A percentile compares a stretch with the other conserved stretches of the same genome.
phyloP scores from a whole-genome alignment of 2,113 vertebrate genomes.

The Leucopternis melanops region DNA sequence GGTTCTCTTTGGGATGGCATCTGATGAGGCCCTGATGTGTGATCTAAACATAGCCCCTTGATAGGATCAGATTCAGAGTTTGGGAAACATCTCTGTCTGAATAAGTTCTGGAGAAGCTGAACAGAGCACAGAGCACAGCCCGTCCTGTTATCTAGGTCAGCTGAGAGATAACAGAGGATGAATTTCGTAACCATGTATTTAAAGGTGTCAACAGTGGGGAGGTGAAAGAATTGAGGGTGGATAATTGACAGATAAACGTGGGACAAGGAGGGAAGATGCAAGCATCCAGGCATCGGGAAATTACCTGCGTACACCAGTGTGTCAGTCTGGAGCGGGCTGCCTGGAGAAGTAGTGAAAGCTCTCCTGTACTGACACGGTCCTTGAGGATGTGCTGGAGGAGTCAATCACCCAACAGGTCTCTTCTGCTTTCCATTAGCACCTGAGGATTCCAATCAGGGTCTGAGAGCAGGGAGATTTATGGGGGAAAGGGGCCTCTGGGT shows the following conservation, averaged over 20 bases:
- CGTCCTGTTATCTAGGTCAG: not conserved
- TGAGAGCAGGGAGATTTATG: not conserved
- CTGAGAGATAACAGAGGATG: not conserved
- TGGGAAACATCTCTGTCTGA: not conserved
- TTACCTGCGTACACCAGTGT: accelerated
- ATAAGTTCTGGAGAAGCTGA: not conserved
- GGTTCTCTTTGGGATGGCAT: not conserved
- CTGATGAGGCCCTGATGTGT: slow-evolving; percentile 1
- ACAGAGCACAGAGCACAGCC: not conserved
- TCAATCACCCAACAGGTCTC: not conserved
- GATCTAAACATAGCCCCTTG: not conserved
- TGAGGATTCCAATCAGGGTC: not conserved
- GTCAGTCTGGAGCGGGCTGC: not conserved
- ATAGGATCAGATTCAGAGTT: accelerated
- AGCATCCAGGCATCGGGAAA: not conserved
- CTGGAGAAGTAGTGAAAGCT: not conserved
- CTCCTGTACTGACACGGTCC: not conserved
- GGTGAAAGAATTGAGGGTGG: slow-evolving; percentile 32
- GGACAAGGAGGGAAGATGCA: not conserved
- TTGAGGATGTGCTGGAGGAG: slow-evolving; percentile 53
- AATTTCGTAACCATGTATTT: not conserved
- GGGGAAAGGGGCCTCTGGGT: not conserved
- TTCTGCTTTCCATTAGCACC: not conserved
- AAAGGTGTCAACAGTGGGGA: not conserved
- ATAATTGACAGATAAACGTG: not conserved